Evolutionary conservation across 2,797 vertebrate species (phyloP).

Genomic region (Girardinus metallicus): DNA sequence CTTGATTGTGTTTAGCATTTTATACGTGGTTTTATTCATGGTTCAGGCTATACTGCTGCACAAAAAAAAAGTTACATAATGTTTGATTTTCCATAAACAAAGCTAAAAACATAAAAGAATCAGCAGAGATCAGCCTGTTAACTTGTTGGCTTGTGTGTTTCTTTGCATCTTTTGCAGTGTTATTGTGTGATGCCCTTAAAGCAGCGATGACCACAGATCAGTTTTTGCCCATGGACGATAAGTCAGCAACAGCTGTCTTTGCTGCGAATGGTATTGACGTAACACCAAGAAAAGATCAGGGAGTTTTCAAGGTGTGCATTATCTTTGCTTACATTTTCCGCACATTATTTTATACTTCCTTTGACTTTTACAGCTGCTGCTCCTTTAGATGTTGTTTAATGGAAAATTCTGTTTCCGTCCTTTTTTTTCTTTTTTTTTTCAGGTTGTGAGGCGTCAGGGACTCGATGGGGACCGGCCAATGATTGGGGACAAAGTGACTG

Average conservation of each 20-base stretch:
- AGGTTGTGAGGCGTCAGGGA: slow-evolving; percentile 89
- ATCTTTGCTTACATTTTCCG: neutral
- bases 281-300: slow-evolving; percentile 85
- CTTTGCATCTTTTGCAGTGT: slow-evolving; percentile 54
- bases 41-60: slow-evolving; percentile 19
- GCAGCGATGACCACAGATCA: slow-evolving; percentile 90
- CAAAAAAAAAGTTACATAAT: slow-evolving; percentile 9
- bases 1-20: neutral
- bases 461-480: slow-evolving; percentile 86
- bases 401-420: slow-evolving; percentile 10
- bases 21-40: neutral
- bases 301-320: slow-evolving; percentile 89
- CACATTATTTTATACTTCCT: neutral
- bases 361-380: neutral
- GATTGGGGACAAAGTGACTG: slow-evolving; percentile 93
- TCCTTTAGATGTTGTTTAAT: slow-evolving; percentile 4
- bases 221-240: slow-evolving; percentile 82
- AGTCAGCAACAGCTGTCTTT: slow-evolving; percentile 78
- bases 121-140: slow-evolving; percentile 20
- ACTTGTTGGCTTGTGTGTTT: slow-evolving; percentile 37
- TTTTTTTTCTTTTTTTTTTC: slow-evolving; percentile 29
- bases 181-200: slow-evolving; percentile 47
- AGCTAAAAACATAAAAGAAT: slow-evolving; percentile 35
- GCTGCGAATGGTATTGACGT: slow-evolving; percentile 87
- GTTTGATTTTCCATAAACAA: slow-evolving; percentile 9